A percentile compares a stretch with the other conserved stretches of the same genome.
phyloP scores from a whole-genome alignment of 1,140 invertebrate species.

The Neocloeon triangulifer region DNA sequence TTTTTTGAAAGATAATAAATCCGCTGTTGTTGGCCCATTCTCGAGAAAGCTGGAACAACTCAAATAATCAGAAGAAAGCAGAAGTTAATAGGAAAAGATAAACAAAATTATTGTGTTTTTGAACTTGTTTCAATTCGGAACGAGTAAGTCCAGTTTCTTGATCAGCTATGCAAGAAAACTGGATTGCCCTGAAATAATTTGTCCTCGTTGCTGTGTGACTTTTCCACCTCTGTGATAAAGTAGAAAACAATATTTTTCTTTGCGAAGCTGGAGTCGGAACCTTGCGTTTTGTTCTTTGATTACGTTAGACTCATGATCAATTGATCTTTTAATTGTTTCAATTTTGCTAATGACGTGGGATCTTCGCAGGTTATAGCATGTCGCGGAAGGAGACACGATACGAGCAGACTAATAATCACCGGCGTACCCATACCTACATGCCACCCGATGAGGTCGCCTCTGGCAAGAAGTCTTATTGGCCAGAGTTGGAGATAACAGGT shows the following conservation, averaged over 20 bases:
- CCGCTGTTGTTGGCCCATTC: no score
- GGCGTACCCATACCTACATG: conserved; percentile 76
- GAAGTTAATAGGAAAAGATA: no score
- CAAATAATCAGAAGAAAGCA: no score
- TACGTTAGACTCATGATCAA: no score
- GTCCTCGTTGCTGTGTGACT: neutral
- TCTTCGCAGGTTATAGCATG: conserved; percentile 33
- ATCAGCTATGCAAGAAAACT: neutral
- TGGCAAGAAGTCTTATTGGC: conserved; percentile 78
- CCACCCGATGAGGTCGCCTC: conserved; percentile 71
- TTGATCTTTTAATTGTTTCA: conserved; percentile 7
- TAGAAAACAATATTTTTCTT: no score
- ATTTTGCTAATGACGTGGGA: no score
- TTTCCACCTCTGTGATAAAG: no score
- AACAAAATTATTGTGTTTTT: no score
- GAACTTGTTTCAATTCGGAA: neutral
- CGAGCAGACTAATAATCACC: conserved; percentile 36
- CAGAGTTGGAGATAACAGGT: conserved; percentile 49
- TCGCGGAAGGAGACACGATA: conserved; percentile 45
- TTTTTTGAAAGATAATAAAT: neutral
- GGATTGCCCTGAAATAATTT: neutral
- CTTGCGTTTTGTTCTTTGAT: no score
- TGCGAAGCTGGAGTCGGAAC: no score
- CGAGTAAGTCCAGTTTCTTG: neutral
- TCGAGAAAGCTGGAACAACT: no score